Base-by-base conservation (phyloP, 1,140 invertebrate genomes). In the Drosophila quadrilineata region DNA sequence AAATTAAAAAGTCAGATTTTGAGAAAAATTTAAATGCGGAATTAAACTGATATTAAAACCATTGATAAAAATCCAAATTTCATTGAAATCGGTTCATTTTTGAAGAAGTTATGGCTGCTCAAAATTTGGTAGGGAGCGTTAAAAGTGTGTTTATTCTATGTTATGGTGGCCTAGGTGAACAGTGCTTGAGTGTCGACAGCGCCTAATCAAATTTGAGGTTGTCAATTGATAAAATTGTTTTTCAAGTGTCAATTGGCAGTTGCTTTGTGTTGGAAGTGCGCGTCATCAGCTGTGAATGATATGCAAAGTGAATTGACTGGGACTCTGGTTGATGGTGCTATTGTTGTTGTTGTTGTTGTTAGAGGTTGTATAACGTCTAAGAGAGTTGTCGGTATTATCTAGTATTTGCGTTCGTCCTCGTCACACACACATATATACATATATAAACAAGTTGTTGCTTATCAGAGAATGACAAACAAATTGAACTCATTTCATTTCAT, bases 401-500 rank as follows among this genome's bases (percentile, higher is more conserved):
- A 56, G n/a, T 49, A 29, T 31, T 40, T n/a, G 6, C 22, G 35
- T 65, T 40, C 24, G 31, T 48, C 19, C 52, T 56, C 24, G 31
- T 19, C n/a, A 4, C 9, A n/a, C n/a, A n/a, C n/a, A n/a, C n/a
- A n/a, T n/a, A n/a, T n/a, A n/a, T n/a, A n/a, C n/a, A n/a, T 3
- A 12, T 12, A 6, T 16, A n/a, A 49, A 16, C 22, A 16, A 22
- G 58, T 49, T 28, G 35, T 35, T 28, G 35, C 49, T 67, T 67
- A 71, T 71, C 68, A 56, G 49, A 2, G 4, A 28, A 40, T 46
- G 58, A 50, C 74, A 84, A 85, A 84, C 77, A 84, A 84, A 84
- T 84, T 85, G 77, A 85, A 84, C 77, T 85, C 77, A 77, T 84
- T 84, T 84, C 68, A 77, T 82, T 74, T 85, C 77, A 77, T 84